Evolutionary conservation across 2,888 invertebrate genomes (phyloP).

Genomic region (Lordiphosa andalusiaca): DNA sequence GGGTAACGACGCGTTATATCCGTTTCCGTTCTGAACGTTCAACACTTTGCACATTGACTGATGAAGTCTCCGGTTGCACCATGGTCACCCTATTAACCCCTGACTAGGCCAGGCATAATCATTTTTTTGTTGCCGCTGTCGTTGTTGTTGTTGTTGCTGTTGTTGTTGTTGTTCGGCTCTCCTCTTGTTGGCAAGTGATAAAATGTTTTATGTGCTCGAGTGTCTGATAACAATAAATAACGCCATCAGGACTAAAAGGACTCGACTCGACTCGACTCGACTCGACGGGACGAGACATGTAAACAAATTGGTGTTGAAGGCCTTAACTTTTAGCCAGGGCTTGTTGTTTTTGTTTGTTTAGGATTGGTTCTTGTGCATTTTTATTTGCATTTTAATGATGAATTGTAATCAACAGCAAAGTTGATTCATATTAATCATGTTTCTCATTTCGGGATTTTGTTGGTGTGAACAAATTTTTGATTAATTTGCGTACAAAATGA

Average conservation of each 20-base stretch:
- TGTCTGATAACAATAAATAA: constrained; percentile 74
- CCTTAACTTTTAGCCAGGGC: constrained; percentile 32
- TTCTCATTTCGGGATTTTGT: no score
- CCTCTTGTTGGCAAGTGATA: constrained; percentile 55
- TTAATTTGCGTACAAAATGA: no score
- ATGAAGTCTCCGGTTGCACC: constrained; percentile 48
- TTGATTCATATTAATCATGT: no score
- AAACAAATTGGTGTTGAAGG: constrained; percentile 70
- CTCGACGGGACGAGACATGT: constrained; percentile 47
- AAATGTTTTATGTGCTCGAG: constrained; percentile 71
- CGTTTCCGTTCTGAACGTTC: constrained; percentile 60
- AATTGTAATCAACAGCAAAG: constrained; percentile 64
- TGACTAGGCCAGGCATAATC: constrained; percentile 41
- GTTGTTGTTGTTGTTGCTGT: constrained; percentile 4
- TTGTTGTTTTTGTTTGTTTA: constrained; percentile 6
- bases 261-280: constrained; percentile 18
- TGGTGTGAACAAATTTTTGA: no score
- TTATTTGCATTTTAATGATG: constrained; percentile 59
- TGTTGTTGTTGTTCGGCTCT: constrained; percentile 10
- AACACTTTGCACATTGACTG: constrained; percentile 59
- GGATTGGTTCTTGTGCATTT: constrained; percentile 8
- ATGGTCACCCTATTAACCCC: constrained; percentile 18
- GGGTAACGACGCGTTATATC: constrained; percentile 64
- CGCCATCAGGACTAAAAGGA: constrained; percentile 56
- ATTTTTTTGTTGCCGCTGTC: constrained; percentile 26